Conservation (phyloP, 2,888 invertebrate genomes). For the Lamellibrachia satsuma region DNA sequence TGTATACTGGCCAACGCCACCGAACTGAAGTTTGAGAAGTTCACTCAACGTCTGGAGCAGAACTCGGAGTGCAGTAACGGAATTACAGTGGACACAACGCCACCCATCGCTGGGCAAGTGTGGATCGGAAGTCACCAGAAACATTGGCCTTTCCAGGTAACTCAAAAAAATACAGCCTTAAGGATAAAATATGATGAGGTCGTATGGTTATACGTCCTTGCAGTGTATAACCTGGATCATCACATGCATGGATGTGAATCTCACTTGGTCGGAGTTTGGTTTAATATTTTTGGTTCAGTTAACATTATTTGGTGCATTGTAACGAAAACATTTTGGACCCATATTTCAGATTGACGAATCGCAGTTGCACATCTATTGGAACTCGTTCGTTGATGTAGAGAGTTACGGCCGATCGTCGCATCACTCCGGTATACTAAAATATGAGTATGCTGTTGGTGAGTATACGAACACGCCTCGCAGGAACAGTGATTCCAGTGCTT, state of each 20-base stretch:
- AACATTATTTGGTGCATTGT: no score
- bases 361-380: neutral
- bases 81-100: slow-evolving; percentile 14
- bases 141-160: neutral
- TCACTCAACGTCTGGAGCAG: slow-evolving; percentile 19
- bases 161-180: no score
- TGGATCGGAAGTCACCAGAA: neutral
- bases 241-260: no score
- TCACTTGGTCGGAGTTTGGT: no score
- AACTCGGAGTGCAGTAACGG: slow-evolving; percentile 19
- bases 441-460: neutral
- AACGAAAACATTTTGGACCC: no score
- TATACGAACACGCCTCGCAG: neutral
- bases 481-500: no score
- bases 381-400: neutral
- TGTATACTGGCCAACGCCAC: slow-evolving; percentile 33
- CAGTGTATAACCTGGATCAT: neutral
- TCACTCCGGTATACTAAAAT: neutral
- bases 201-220: neutral
- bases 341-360: neutral
- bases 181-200: neutral
- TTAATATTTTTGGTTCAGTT: no score
- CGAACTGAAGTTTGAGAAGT: slow-evolving; percentile 32
- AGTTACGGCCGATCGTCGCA: neutral
- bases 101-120: slow-evolving; percentile 18